phyloP scores from a whole-genome alignment of 2,888 invertebrate species.

The Coleophora flavipennella region DNA sequence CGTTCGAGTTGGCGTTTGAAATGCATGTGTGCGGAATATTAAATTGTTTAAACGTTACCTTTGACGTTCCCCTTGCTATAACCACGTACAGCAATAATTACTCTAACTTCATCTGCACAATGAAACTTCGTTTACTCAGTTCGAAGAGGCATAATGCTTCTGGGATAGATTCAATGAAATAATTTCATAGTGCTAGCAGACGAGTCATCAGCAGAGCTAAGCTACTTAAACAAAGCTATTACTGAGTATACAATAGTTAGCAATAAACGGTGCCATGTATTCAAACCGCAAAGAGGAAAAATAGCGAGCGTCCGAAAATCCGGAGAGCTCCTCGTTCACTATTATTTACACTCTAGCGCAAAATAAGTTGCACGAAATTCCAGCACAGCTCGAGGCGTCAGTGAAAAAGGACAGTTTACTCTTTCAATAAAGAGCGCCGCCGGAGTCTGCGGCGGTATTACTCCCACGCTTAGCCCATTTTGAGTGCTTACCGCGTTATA shows the following conservation, averaged over 20 bases:
- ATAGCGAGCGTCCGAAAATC: conserved; percentile 43
- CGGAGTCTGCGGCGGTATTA: conserved; percentile 48
- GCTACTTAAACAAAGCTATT: too few species aligned
- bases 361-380: conserved; percentile 61
- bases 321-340: conserved; percentile 44
- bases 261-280: conserved; percentile 37
- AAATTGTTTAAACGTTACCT: conserved; percentile 70
- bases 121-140: conserved; percentile 38
- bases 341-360: conserved; percentile 54
- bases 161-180: too few species aligned
- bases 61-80: conserved; percentile 48
- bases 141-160: conserved; percentile 13
- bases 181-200: too few species aligned
- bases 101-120: conserved; percentile 51
- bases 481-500: conserved; percentile 63
- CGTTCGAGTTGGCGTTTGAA: conserved; percentile 66
- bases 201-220: too few species aligned
- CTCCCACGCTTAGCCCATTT: conserved; percentile 55
- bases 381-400: conserved; percentile 48
- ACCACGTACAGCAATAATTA: conserved; percentile 57
- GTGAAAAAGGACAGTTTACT: conserved; percentile 68
- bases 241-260: conserved; percentile 18
- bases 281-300: conserved; percentile 38
- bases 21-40: conserved; percentile 69
- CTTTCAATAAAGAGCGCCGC: conserved; percentile 62